These are phyloP conservation scores for Zosterops lateralis DNA, from an alignment of 2,113 vertebrate species.

Conservation along the genomic window DNA sequence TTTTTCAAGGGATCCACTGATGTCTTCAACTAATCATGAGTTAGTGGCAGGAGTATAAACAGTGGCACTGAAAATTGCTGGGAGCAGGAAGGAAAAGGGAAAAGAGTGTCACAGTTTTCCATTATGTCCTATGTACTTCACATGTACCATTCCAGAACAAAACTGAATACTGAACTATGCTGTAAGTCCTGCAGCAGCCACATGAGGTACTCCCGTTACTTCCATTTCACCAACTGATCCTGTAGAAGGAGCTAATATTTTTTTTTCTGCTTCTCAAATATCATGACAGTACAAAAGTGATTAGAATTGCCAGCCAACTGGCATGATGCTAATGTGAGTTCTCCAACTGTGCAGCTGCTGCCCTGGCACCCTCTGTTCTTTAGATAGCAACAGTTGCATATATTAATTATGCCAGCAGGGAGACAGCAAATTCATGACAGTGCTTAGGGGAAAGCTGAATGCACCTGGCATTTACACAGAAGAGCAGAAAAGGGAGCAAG, in stretches of 20 bases:
- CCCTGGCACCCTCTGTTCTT: background rate
- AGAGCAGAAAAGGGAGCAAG: background rate
- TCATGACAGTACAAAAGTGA: background rate
- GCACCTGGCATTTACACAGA: background rate
- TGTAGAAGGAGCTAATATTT: background rate
- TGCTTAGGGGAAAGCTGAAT: slow-evolving; percentile 5
- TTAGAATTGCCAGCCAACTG: background rate
- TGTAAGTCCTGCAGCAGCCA: background rate
- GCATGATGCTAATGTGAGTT: background rate
- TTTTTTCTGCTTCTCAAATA: background rate
- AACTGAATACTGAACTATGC: background rate
- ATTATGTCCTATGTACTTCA: background rate
- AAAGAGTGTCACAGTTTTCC: background rate
- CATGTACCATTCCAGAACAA: background rate
- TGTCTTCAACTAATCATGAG: background rate
- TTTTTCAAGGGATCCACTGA: background rate
- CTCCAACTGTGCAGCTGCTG: background rate
- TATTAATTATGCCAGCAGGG: slow-evolving; percentile 17
- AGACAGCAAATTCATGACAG: background rate
- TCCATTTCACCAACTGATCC: background rate
- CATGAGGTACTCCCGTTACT: background rate
- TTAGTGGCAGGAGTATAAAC: background rate
- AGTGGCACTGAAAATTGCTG: background rate
- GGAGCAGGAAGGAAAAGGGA: background rate
- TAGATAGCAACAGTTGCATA: background rate